These are phyloP conservation scores for Pherbina coryleti DNA, from an alignment of 2,888 invertebrate genomes.

Conservation along the genomic window DNA sequence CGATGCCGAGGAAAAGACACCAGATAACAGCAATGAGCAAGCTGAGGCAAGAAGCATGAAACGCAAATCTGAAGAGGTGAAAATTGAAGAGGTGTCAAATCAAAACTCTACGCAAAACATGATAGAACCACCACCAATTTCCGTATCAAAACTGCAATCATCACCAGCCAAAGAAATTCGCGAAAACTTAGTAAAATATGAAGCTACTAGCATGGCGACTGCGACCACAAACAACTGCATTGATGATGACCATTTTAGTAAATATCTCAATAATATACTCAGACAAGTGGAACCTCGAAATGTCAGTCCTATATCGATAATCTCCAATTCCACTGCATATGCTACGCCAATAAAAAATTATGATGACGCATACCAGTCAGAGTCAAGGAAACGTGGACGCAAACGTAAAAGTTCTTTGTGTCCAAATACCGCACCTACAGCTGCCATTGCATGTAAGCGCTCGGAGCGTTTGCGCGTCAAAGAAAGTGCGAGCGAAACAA, in stretches of 20 bases:
- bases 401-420: constrained; percentile 45
- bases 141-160: no score
- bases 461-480: constrained; percentile 47
- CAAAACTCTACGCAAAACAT: no score
- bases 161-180: no score
- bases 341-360: not conserved
- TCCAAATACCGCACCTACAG: not conserved
- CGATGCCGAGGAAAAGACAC: no score
- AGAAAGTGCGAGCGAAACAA: constrained; percentile 14
- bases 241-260: not conserved
- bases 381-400: constrained; percentile 38
- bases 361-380: not conserved
- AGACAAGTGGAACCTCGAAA: not conserved
- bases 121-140: no score
- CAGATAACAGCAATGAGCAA: no score
- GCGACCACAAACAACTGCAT: not conserved
- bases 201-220: no score
- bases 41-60: no score
- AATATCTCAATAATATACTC: constrained; percentile 3
- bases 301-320: not conserved
- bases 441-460: constrained; percentile 44
- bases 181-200: no score
- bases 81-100: no score
- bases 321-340: not conserved
- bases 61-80: no score